Percentiles rank a stretch among this genome's conserved stretches.
Evolutionary conservation across 2,888 invertebrate species (phyloP).

Genomic region (Tetramorium bicarinatum): DNA sequence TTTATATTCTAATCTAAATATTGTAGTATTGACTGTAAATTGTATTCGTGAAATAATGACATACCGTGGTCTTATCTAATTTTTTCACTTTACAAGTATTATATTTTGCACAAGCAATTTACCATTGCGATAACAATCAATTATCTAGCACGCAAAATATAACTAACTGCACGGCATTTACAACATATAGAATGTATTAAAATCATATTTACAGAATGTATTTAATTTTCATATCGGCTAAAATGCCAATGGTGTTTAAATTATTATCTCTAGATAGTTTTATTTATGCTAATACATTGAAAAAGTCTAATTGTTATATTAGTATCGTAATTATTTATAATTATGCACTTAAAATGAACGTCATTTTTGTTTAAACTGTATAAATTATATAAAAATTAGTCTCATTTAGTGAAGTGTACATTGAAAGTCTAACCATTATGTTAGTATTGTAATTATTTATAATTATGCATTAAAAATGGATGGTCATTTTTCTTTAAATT

Average conservation of each 20-base stretch:
- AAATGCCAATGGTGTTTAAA: background rate
- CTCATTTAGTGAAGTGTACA: background rate
- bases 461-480: background rate
- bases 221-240: slow-evolving; percentile 31
- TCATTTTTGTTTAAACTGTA: background rate
- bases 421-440: background rate
- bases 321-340: background rate
- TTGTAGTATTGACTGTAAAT: slow-evolving; percentile 2
- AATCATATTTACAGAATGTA: background rate
- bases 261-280: slow-evolving; percentile 22
- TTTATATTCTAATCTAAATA: background rate
- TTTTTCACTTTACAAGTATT: slow-evolving; percentile 30
- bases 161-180: background rate
- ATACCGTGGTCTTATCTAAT: slow-evolving; percentile 23
- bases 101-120: background rate
- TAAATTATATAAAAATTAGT: background rate
- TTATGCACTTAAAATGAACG: background rate
- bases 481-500: background rate
- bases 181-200: slow-evolving; percentile 22
- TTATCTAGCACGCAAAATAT: slow-evolving; percentile 13
- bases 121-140: background rate
- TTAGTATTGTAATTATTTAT: slow-evolving; percentile 1
- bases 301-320: background rate
- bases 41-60: slow-evolving; percentile 17
- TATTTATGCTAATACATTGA: background rate